A percentile compares a stretch with the other conserved stretches of the same genome.
Evolutionary conservation across 2,797 vertebrate genomes (phyloP).

Genomic region (Trachurus trachurus): DNA sequence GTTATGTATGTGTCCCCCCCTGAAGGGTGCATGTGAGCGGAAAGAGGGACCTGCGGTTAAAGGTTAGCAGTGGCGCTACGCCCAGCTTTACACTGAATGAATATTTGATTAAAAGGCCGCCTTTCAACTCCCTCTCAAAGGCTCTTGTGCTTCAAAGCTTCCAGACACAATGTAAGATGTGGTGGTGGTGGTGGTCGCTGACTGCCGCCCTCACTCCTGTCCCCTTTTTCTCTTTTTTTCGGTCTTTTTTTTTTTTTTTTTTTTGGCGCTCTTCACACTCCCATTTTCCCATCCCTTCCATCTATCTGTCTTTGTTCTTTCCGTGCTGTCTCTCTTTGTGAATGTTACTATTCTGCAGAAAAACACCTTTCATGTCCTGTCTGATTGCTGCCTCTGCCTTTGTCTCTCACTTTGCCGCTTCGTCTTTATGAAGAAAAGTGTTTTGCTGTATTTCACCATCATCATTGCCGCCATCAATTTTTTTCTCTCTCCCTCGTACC

Average conservation of each 20-base stretch:
- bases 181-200: slow-evolving; percentile 20
- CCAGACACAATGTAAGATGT: slow-evolving; percentile 57
- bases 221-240: background rate
- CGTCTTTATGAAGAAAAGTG: slow-evolving; percentile 22
- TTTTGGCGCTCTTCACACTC: slow-evolving; percentile 12
- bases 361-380: slow-evolving; percentile 63
- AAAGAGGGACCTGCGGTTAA: slow-evolving; percentile 48
- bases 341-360: slow-evolving; percentile 38
- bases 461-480: slow-evolving; percentile 4
- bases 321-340: slow-evolving; percentile 32
- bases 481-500: background rate
- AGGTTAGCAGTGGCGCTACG: slow-evolving; percentile 64
- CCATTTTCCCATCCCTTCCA: slow-evolving; percentile 22
- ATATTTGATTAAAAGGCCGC: slow-evolving; percentile 81
- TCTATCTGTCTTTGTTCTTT: slow-evolving; percentile 58
- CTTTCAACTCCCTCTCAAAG: slow-evolving; percentile 82
- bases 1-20: slow-evolving; percentile 1
- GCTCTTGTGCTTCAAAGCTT: slow-evolving; percentile 81
- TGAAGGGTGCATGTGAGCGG: slow-evolving; percentile 29
- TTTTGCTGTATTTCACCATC: slow-evolving; percentile 27
- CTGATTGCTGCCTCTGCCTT: slow-evolving; percentile 34
- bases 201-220: slow-evolving; percentile 33
- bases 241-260: background rate
- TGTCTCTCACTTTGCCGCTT: slow-evolving; percentile 29
- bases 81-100: slow-evolving; percentile 70